Evolutionary conservation across 2,797 vertebrate species (phyloP), one percentile per base, ranked within the genome.

Genomic region (Tenualosa thibaudeaui): DNA sequence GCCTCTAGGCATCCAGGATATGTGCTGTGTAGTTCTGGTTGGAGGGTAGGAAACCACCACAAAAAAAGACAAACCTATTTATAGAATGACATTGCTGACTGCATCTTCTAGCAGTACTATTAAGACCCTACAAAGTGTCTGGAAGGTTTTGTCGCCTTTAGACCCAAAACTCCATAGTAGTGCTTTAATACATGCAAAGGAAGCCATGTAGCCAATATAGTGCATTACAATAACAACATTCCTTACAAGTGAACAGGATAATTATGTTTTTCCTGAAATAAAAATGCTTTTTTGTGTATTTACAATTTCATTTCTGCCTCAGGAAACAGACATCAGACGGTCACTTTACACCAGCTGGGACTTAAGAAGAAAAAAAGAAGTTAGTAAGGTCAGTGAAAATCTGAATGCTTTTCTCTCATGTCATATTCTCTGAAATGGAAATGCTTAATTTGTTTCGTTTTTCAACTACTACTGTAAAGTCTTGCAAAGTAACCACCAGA

Each of bases 251-350:
- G 71, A 78, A 10, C 37, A 71, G 12, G 65, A 24, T 71, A 17
- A 71, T 31, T 9, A 75, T 22, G 0, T 56, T 56, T 17, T 56
- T 15, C 19, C 15, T 56, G 53, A 56, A 56, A 19, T 19, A 17
- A 56, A 56, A 56, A 31, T 31, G 31, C 31, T 31, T 56, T 62
- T 8, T 62, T 62, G 17, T 43, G 5, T 17, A 46, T 78, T 78
- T 22, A 78, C 71, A 78, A 84, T n/a, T 89, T 22, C 82, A 89
- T 85, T 89, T 3, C 86, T 85, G 62, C n/a, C 89, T 24, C 90
- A 95, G 94, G 90, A 90, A 92, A 91, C 89, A 83, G 87, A 87
- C 86, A 89, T 82, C 84, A 87, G 87, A 89, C 46, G 90, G 83
- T 88, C 43, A 87, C 81, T 89, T 86, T 88, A 91, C 85, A 91